Percentiles rank a stretch among this genome's conserved stretches.
Evolutionary conservation across 1,140 invertebrate species (phyloP).

Genomic region (Hycleus phaleratus): DNA sequence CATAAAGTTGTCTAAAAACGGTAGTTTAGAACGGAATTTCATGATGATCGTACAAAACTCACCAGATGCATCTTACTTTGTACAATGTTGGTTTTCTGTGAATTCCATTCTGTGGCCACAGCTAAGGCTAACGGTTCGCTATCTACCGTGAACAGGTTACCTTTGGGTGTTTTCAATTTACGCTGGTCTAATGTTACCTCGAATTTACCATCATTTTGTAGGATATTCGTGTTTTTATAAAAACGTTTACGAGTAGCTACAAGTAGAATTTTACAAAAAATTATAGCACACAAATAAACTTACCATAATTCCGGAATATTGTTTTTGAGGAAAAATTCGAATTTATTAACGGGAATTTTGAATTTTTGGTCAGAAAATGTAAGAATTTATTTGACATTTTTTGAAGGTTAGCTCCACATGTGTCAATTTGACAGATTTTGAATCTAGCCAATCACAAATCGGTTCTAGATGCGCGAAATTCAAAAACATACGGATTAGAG

Average conservation of each 20-base stretch:
- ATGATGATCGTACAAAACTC: constrained; percentile 28
- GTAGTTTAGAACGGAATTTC: neutral
- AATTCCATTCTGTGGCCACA: constrained; percentile 85
- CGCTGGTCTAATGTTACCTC: constrained; percentile 75
- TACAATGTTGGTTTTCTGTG: constrained; percentile 71
- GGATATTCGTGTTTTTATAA: constrained; percentile 60
- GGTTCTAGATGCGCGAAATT: too few species aligned
- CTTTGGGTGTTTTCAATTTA: constrained; percentile 82
- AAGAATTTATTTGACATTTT: too few species aligned
- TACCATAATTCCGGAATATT: too few species aligned
- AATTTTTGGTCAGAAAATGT: too few species aligned
- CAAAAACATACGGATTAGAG: too few species aligned
- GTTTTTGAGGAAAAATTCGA: too few species aligned
- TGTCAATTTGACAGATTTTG: too few species aligned
- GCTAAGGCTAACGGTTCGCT: constrained; percentile 85
- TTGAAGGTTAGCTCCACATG: too few species aligned
- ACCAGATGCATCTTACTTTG: constrained; percentile 84
- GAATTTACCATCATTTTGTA: constrained; percentile 51
- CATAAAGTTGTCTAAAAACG: constrained; percentile 71
- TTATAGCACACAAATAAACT: neutral
- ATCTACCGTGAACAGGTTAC: constrained; percentile 65
- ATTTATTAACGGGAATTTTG: too few species aligned
- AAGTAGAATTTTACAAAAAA: constrained; percentile 3
- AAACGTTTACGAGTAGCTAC: constrained; percentile 55
- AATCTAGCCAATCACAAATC: too few species aligned